These are phyloP conservation scores for Antechinus stuartii DNA, from an alignment of 2,113 vertebrate species.

Conservation along the genomic window DNA sequence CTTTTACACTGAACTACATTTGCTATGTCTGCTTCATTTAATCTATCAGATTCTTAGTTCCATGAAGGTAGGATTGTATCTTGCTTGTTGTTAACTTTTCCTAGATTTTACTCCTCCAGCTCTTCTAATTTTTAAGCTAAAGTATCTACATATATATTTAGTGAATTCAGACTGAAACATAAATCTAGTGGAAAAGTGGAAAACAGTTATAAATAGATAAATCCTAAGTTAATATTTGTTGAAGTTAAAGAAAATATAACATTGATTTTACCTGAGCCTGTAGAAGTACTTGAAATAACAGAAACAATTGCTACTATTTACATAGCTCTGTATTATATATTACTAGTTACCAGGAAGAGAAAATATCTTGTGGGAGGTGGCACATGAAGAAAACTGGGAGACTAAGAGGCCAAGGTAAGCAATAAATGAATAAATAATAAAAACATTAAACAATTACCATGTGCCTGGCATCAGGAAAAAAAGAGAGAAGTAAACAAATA, in stretches of 20 bases:
- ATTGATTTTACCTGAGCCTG: neutral
- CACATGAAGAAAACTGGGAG: neutral
- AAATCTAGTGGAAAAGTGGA: neutral
- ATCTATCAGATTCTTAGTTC: neutral
- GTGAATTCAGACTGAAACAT: neutral
- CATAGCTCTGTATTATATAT: neutral
- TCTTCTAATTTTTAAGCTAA: neutral
- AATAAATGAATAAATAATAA: neutral
- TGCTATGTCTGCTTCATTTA: neutral
- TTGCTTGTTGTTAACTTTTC: neutral
- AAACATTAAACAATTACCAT: neutral
- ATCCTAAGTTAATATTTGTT: neutral
- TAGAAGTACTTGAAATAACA: neutral
- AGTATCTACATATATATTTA: neutral
- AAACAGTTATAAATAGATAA: neutral
- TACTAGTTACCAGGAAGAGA: neutral
- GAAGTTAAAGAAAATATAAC: neutral
- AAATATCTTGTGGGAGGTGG: neutral
- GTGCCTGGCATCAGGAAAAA: neutral
- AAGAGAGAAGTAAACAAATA: neutral
- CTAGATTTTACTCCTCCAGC: neutral
- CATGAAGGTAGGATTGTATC: neutral
- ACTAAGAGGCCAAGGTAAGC: neutral
- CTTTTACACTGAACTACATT: neutral
- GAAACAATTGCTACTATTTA: neutral